phyloP scores from a whole-genome alignment of 2,113 vertebrate genomes.

The Indri indri region DNA sequence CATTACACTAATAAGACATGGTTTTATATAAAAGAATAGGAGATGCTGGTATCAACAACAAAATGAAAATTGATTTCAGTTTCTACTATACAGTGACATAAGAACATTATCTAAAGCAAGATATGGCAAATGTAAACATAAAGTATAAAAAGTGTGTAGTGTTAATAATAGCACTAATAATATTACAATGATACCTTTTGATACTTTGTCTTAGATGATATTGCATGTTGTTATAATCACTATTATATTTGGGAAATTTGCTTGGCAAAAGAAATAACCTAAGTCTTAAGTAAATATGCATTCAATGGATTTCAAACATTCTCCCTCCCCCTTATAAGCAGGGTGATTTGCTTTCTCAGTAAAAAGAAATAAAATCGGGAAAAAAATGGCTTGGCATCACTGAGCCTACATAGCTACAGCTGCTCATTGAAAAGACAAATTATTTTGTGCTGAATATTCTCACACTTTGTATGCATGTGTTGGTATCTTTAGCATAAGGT shows the following conservation, averaged over 20 bases:
- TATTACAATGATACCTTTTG: neutral
- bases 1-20: neutral
- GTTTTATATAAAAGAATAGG: neutral
- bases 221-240: neutral
- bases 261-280: neutral
- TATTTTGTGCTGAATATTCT: constrained; percentile 61
- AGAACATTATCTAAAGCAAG: neutral
- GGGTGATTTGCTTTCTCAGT: neutral
- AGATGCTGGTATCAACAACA: neutral
- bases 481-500: constrained; percentile 60
- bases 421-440: constrained; percentile 68
- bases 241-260: neutral
- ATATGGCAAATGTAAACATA: neutral
- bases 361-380: neutral
- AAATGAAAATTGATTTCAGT: neutral
- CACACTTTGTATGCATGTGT: constrained; percentile 60
- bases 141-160: neutral
- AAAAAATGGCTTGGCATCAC: neutral
- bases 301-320: neutral
- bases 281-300: neutral
- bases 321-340: neutral
- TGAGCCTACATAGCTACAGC: constrained; percentile 39
- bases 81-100: neutral
- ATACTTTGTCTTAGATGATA: neutral
- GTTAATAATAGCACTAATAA: neutral